Base-by-base conservation (phyloP, 2,888 invertebrate species). In the Agrilus mali region DNA sequence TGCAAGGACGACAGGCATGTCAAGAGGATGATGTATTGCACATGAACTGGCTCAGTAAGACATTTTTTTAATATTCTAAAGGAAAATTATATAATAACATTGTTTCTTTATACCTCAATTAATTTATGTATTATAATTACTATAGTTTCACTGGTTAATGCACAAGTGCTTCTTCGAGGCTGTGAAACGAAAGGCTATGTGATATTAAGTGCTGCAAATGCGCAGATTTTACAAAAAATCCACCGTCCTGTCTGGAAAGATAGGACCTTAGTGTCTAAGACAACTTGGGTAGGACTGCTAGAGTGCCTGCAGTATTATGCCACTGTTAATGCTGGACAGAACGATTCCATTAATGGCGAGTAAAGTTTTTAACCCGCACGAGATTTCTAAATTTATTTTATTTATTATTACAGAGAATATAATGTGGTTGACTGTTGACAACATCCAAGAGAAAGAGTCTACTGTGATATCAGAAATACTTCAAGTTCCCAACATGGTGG, bases 261-360 rank as follows among this genome's bases (percentile, higher is more conserved):
- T 56, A 72, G 86, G 40, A 86, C 87, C 8, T 70, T 92, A 3
- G 85, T 93, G n/a, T 81, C 87, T 27, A 97, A 97, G 68, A 86
- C 87, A 1, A 93, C 96, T 0, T 97, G 97, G 95, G 82, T 87
- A 49, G 96, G 96, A 15, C 82, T 87, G 41, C 72, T 98, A 10
- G 88, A 90, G 60, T 94, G 96, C 67, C 94, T 98, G 93, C 97
- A 97, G 77, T 98, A 98, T 71, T 98, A 97, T 71, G 97, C 97
- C 10, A 98, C 98, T 7, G 94, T 97, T 38, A 86, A 86, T 62
- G 88, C 87, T 4, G 78, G 78, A 31, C 80, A 82, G 58, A 74
- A 77, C 48, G 82, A 82, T 57, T 76, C 78, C 33, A 68, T 79
- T 12, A 73, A 75, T 53, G 78, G 73, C 72, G 53, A 49, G 54